Percentiles rank a stretch among this genome's conserved stretches.
Evolutionary conservation across 23 tunicate species (phyloP).

Genomic region (Ascidia mentula): DNA sequence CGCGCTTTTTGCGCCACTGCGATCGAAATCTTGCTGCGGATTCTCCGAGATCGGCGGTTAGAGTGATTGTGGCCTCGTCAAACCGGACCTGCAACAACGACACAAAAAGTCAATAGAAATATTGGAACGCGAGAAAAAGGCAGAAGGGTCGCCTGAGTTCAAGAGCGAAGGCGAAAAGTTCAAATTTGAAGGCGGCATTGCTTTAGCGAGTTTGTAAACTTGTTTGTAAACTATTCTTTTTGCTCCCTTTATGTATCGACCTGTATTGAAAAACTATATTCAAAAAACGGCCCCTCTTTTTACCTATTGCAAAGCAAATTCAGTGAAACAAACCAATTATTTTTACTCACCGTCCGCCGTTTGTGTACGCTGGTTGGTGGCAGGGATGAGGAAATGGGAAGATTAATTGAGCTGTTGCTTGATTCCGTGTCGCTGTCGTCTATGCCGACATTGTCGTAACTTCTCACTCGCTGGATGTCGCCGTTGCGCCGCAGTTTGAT

Average conservation of each 20-base stretch:
- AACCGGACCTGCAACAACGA: conserved; percentile 62
- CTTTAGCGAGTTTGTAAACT: too few relatives aligned
- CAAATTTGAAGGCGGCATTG: too few relatives aligned
- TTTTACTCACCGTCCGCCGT: conserved; percentile 54
- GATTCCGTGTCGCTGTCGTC: conserved; percentile 48
- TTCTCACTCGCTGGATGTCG: conserved; percentile 36
- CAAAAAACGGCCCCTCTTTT: too few relatives aligned
- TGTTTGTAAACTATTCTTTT: too few relatives aligned
- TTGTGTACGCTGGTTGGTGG: conserved; percentile 24
- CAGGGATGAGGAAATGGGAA: conserved; percentile 39
- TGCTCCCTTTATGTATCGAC: too few relatives aligned
- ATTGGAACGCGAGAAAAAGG: too few relatives aligned
- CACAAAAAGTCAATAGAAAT: background rate
- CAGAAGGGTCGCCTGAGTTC: too few relatives aligned
- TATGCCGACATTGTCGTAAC: conserved; percentile 26
- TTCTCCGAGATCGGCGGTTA: conserved; percentile 88
- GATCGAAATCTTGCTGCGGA: conserved; percentile 84
- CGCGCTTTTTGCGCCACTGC: conserved; percentile 44
- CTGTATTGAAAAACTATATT: too few relatives aligned
- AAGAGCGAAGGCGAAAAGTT: too few relatives aligned
- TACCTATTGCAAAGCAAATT: too few relatives aligned
- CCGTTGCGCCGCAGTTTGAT: conserved; percentile 31
- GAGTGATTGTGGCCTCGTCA: conserved; percentile 83
- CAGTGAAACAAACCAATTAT: background rate
- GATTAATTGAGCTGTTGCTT: conserved; percentile 12